Evolutionary conservation across 2,797 vertebrate genomes (phyloP), one percentile per base, ranked within the genome.

Genomic region (Manis pentadactyla): DNA sequence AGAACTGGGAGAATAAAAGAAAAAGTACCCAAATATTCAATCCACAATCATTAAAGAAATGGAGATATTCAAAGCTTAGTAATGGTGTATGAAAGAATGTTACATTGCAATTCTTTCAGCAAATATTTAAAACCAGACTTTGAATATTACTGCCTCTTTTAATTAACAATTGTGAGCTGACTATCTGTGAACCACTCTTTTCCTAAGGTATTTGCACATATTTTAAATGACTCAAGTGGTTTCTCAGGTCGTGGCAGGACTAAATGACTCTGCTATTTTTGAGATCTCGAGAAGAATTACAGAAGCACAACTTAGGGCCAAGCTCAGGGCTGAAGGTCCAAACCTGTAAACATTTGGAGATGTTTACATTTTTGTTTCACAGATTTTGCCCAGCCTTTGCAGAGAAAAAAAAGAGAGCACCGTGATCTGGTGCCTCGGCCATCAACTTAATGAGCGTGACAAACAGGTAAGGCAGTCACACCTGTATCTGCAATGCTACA

Each of bases 401-500:
- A 99, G 98, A 98, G 98, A 97, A 95, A 74, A 34, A 88, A 82
- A 97, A 57, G 98, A 98, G 98, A 98, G 95, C 98, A 98, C 98
- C 74, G 81, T 93, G 97, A 96, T 97, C 17, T 92, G 98, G 98
- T 97, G 98, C 97, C 98, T 99, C 98, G 82, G 97, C 96, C 97
- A 97, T 95, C 97, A 97, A 97, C 90, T 97, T 17, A 97, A 97
- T 87, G 97, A 98, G 97, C 98, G 98, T 98, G 98, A 98, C 97
- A 98, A 92, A 18, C 95, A 98, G 98, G 98, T 98, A 98, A 98
- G 98, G 98, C 98, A 98, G 98, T 98, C 97, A 97, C 96, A 99
- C 99, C 99, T 99, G 99, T 98, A 99, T 99, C 98, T 99, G 99
- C 98, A 99, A 99, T 97, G 99, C 99, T 90, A 99, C 99, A 98